Percentiles rank a stretch among this genome's conserved stretches.
Conservation (phyloP, 2,888 invertebrate genomes). For the Caenorhabditis afra region DNA sequence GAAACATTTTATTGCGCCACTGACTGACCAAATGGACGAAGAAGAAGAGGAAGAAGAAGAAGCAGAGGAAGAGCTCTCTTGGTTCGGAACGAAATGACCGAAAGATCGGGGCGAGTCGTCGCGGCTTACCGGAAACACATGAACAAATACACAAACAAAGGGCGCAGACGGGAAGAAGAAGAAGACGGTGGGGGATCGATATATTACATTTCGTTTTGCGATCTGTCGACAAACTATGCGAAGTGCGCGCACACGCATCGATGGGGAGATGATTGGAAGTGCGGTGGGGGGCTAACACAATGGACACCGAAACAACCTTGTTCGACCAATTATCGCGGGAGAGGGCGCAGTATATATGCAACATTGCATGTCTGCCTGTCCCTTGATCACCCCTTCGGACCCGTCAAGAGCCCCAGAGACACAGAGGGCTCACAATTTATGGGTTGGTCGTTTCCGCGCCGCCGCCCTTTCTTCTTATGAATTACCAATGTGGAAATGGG, state of each 20-base stretch:
- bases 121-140: constrained; percentile 35
- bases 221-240: constrained; percentile 8
- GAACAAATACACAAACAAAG: constrained; percentile 37
- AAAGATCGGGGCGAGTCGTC: constrained; percentile 24
- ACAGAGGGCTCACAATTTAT: constrained; percentile 25
- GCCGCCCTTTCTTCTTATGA: constrained; percentile 33
- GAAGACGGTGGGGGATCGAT: constrained; percentile 5
- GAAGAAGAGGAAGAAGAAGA: background rate
- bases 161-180: constrained; percentile 1
- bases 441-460: constrained; percentile 23
- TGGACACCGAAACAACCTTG: constrained; percentile 9
- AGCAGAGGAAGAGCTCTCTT: background rate
- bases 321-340: constrained; percentile 15
- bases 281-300: constrained; percentile 4
- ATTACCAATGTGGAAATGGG: constrained; percentile 17
- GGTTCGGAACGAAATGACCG: constrained; percentile 9
- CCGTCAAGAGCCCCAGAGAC: constrained; percentile 9
- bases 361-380: constrained; percentile 24
- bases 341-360: constrained; percentile 10
- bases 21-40: background rate
- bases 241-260: constrained; percentile 22
- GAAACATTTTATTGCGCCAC: constrained; percentile 7
- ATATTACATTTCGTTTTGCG: constrained; percentile 18
- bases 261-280: constrained; percentile 14
- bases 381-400: background rate